Evolutionary conservation across 2,113 vertebrate genomes (phyloP).

Genomic region (Peromyscus maniculatus): DNA sequence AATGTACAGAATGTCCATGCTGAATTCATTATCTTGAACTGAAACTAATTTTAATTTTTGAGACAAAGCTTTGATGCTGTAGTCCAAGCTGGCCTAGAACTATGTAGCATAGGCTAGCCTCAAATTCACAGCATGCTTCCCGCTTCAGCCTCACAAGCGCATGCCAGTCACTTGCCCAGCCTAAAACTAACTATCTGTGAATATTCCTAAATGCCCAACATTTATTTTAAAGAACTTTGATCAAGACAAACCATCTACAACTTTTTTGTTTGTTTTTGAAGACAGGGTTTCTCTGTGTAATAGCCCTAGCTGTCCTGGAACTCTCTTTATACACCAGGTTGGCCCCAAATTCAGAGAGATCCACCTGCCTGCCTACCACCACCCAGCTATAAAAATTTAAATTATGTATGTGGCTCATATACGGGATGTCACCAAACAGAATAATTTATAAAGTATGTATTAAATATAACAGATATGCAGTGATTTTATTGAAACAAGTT

Average conservation of each 20-base stretch:
- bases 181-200: slow-evolving; percentile 30
- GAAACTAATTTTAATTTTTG: neutral
- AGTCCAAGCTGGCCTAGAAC: neutral
- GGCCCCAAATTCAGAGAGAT: neutral
- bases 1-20: neutral
- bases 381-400: neutral
- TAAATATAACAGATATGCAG: neutral
- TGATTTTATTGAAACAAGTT: neutral
- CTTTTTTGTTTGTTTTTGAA: neutral
- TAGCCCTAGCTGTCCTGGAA: neutral
- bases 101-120: neutral
- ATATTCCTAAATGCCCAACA: neutral
- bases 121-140: neutral
- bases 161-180: neutral
- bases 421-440: neutral
- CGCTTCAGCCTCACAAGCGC: neutral
- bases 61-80: neutral
- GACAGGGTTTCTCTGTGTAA: no score
- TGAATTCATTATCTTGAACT: neutral
- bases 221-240: slow-evolving; percentile 43
- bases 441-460: slow-evolving; percentile 27
- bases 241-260: neutral
- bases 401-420: neutral
- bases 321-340: neutral
- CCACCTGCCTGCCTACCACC: neutral